Evolutionary conservation across 2,888 invertebrate species (phyloP).

Genomic region (Eulithis prunata): DNA sequence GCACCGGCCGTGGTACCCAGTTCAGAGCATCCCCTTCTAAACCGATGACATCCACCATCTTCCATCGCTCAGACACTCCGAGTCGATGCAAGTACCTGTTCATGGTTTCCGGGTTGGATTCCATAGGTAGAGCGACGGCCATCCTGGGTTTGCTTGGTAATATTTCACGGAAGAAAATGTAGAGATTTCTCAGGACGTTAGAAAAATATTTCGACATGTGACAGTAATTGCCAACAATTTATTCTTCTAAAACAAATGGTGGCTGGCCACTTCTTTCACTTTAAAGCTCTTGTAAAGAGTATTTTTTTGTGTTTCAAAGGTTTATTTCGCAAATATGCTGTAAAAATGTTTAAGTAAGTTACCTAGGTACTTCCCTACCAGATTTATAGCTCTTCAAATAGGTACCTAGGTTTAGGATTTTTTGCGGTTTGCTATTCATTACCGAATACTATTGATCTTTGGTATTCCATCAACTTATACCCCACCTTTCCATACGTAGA

Average conservation of each 20-base stretch:
- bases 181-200: constrained; percentile 23
- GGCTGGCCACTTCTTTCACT: background rate
- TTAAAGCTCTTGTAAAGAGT: no score
- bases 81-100: constrained; percentile 89
- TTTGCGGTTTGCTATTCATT: background rate
- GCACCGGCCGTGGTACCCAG: constrained; percentile 93
- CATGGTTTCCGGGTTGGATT: constrained; percentile 85
- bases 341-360: no score
- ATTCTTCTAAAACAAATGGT: constrained; percentile 15
- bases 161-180: constrained; percentile 25
- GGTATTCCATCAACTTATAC: background rate
- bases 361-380: no score
- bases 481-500: constrained; percentile 3
- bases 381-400: no score
- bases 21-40: constrained; percentile 93
- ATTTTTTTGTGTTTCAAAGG: background rate
- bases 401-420: background rate
- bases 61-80: constrained; percentile 92
- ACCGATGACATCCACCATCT: constrained; percentile 95
- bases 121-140: constrained; percentile 72
- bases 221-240: constrained; percentile 17
- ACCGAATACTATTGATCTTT: background rate
- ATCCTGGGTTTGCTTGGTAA: constrained; percentile 42
- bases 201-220: constrained; percentile 27
- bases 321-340: background rate